Evolutionary conservation across 2,888 invertebrate genomes (phyloP).

Genomic region (Portevinia maculata): DNA sequence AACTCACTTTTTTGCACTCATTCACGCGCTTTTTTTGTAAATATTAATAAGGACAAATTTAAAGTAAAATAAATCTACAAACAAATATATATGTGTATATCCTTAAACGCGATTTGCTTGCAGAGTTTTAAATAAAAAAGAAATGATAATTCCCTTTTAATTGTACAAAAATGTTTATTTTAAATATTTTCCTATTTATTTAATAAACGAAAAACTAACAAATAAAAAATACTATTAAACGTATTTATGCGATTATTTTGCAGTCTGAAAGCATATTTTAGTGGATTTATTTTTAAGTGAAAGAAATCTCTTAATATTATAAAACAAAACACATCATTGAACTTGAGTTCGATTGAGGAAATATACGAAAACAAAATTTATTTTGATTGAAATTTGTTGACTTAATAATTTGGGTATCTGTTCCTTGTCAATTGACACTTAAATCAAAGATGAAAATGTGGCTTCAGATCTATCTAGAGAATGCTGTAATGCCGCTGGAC

Average conservation of each 20-base stretch:
- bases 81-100: constrained; percentile 30
- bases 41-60: constrained; percentile 41
- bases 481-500: too few relatives aligned
- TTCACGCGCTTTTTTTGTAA: constrained; percentile 72
- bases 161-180: constrained; percentile 66
- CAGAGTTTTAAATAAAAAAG: constrained; percentile 32
- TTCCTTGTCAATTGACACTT: too few relatives aligned
- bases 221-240: constrained; percentile 17
- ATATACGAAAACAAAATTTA: constrained; percentile 67
- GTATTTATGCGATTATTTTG: constrained; percentile 15
- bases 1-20: constrained; percentile 50
- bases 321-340: constrained; percentile 41
- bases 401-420: too few relatives aligned
- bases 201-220: constrained; percentile 22
- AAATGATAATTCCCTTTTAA: constrained; percentile 36
- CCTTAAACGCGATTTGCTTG: constrained; percentile 61
- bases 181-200: constrained; percentile 71
- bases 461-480: too few relatives aligned
- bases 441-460: too few relatives aligned
- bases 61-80: constrained; percentile 26
- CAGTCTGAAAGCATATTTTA: constrained; percentile 26
- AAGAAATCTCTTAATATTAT: constrained; percentile 33
- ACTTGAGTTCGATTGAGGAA: constrained; percentile 64
- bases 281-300: constrained; percentile 66
- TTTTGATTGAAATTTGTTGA: constrained; percentile 61